These are phyloP conservation scores for Monochamus saltuarius DNA, from an alignment of 1,140 invertebrate species.

Conservation along the genomic window DNA sequence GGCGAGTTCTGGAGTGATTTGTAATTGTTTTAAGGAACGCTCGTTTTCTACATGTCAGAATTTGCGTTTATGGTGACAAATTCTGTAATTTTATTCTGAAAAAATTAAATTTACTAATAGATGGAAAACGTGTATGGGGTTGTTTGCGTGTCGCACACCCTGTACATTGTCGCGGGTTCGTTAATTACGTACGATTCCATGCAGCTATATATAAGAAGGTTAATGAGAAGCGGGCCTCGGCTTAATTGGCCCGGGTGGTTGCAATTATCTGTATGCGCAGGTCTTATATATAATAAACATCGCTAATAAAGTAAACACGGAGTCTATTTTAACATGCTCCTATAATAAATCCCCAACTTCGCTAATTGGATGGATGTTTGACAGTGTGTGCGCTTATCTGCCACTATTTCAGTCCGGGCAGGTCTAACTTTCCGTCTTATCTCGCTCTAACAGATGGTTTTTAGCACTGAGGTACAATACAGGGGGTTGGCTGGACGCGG, in stretches of 20 bases:
- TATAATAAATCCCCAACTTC: conserved; percentile 34
- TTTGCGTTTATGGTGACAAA: too few species aligned
- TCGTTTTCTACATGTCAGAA: too few species aligned
- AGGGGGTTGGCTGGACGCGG: too few species aligned
- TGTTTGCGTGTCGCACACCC: too few species aligned
- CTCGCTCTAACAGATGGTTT: conserved; percentile 28
- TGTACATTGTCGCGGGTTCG: too few species aligned
- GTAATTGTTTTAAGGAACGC: too few species aligned
- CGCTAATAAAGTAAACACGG: conserved; percentile 29
- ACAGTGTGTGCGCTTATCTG: conserved; percentile 33
- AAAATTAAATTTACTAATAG: too few species aligned
- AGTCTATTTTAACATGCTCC: conserved; percentile 34
- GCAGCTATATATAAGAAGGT: neutral
- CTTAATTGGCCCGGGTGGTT: conserved; percentile 7
- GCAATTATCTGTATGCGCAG: conserved; percentile 11
- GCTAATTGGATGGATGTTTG: conserved; percentile 39
- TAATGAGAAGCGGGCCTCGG: conserved; percentile 7
- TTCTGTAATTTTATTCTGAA: too few species aligned
- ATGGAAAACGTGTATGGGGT: too few species aligned
- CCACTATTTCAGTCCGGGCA: conserved; percentile 27
- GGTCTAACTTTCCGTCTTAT: conserved; percentile 27
- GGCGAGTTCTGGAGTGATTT: too few species aligned
- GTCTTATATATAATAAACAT: conserved; percentile 4
- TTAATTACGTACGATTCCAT: too few species aligned
- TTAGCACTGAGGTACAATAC: neutral